A percentile compares a stretch with the other conserved stretches of the same genome.
Evolutionary conservation across 2,888 invertebrate species (phyloP).

Genomic region (Sphinx pinastri): DNA sequence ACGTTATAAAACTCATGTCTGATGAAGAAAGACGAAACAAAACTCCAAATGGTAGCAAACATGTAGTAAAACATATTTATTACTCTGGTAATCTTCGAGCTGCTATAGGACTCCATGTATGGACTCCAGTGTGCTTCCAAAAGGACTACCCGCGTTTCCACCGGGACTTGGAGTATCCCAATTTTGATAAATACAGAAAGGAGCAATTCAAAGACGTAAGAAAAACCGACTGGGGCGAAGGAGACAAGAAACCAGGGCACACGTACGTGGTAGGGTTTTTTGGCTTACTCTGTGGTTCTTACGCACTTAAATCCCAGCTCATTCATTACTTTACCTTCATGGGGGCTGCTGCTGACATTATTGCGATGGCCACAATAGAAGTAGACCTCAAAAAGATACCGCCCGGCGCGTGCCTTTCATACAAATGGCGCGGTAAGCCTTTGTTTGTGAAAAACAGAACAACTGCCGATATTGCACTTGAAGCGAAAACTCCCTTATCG

Average conservation of each 20-base stretch:
- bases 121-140: conserved; percentile 68
- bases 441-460: conserved; percentile 90
- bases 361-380: conserved; percentile 91
- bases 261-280: conserved; percentile 81
- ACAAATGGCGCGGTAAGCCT: conserved; percentile 94
- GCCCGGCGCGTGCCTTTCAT: conserved; percentile 85
- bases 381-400: conserved; percentile 87
- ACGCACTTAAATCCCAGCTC: conserved; percentile 85
- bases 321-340: conserved; percentile 84
- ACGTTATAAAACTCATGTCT: neutral
- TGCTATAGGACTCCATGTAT: conserved; percentile 42
- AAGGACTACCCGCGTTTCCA: conserved; percentile 65
- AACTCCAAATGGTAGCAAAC: neutral
- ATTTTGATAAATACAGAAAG: conserved; percentile 70
- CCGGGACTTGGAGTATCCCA: conserved; percentile 65
- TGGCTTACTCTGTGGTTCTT: conserved; percentile 83
- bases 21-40: neutral
- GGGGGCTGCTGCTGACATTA: conserved; percentile 88
- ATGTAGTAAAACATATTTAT: conserved; percentile 24
- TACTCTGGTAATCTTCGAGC: conserved; percentile 34
- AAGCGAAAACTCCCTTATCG: conserved; percentile 83
- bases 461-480: conserved; percentile 85
- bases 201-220: conserved; percentile 58
- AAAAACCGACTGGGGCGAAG: conserved; percentile 62
- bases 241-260: conserved; percentile 67